A percentile compares a stretch with the other conserved stretches of the same genome.
Conservation (phyloP, 1,140 invertebrate species). For the Metopolophium dirhodum region DNA sequence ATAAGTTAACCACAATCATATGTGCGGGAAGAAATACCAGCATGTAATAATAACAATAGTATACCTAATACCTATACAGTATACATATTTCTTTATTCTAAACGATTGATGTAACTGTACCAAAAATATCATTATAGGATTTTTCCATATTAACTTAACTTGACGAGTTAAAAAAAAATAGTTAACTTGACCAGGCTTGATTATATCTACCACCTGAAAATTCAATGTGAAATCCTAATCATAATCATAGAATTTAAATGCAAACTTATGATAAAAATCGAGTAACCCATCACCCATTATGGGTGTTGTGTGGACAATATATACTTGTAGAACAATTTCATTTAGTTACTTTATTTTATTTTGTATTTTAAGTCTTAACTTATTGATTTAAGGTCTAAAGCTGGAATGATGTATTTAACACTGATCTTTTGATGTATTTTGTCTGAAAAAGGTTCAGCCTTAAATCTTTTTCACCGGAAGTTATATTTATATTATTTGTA, state of each 20-base stretch:
- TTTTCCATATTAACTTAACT: no score
- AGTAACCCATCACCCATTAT: background rate
- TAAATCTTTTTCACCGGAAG: background rate
- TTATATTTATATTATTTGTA: background rate
- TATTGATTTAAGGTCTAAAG: background rate
- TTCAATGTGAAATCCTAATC: background rate
- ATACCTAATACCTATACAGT: background rate
- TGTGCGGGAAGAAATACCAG: background rate
- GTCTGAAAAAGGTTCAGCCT: background rate
- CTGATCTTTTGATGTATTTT: background rate
- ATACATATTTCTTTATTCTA: background rate
- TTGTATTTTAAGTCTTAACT: background rate
- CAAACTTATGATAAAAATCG: background rate
- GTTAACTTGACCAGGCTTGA: no score
- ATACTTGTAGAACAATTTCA: background rate
- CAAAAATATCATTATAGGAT: background rate
- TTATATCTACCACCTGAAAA: background rate
- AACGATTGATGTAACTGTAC: background rate
- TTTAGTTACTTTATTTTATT: background rate
- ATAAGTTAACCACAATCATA: background rate
- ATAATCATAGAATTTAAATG: background rate
- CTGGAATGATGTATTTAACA: background rate
- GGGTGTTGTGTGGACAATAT: background rate
- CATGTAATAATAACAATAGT: background rate
- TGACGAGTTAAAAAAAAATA: no score